Evolutionary conservation across 1,140 invertebrate genomes (phyloP).

Genomic region (Potamilus streckersoni): DNA sequence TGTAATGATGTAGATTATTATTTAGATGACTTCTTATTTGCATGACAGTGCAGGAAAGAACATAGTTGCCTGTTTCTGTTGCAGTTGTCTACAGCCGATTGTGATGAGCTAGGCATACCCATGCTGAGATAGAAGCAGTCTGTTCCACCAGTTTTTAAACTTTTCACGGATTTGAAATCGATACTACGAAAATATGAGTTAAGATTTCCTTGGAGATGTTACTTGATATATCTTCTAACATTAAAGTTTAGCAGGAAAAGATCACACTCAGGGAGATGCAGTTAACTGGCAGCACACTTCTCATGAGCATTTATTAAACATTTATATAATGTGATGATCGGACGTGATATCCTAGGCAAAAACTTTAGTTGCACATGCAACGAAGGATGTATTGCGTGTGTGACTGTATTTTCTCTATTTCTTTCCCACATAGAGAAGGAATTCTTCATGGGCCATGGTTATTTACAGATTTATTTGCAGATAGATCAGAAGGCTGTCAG

Average conservation of each 20-base stretch:
- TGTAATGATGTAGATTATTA: slow-evolving; percentile 10
- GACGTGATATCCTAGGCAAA: slow-evolving; percentile 2
- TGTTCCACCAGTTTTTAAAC: not conserved
- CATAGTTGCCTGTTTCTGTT: slow-evolving; percentile 4
- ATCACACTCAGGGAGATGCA: not conserved
- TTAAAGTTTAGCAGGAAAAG: not conserved
- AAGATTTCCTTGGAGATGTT: slow-evolving; percentile 10
- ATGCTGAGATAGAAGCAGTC: slow-evolving; percentile 3
- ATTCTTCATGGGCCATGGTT: not conserved
- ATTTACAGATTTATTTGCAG: slow-evolving; percentile 25
- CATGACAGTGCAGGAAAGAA: slow-evolving; percentile 1
- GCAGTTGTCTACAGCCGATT: not conserved
- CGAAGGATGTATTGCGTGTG: slow-evolving; percentile 17
- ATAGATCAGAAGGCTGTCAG: slow-evolving; percentile 4
- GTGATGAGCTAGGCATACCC: not conserved
- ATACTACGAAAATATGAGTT: not conserved
- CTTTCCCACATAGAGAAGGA: slow-evolving; percentile 9
- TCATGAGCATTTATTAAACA: slow-evolving; percentile 18
- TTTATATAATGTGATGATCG: slow-evolving; percentile 10
- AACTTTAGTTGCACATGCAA: not conserved
- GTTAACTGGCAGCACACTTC: slow-evolving; percentile 1
- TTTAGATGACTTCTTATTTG: slow-evolving; percentile 30
- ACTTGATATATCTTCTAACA: not conserved
- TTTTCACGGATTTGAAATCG: slow-evolving; percentile 11
- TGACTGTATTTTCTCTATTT: slow-evolving; percentile 21